Evolutionary conservation across 1,140 invertebrate genomes (phyloP).

Genomic region (Gryon sp.): DNA sequence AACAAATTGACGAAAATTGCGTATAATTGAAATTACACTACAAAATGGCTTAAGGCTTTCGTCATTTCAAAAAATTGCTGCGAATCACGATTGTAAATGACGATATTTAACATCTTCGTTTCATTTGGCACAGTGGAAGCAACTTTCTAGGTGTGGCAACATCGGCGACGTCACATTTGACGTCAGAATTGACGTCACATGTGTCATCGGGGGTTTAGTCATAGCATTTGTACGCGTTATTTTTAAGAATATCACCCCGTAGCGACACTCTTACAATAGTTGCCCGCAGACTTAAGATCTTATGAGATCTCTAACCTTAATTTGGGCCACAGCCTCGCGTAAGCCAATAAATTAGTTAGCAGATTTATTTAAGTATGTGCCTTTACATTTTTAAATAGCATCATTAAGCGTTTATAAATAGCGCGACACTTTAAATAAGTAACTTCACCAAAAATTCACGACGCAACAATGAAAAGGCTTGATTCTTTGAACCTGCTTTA

Average conservation of each 20-base stretch:
- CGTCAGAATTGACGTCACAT: slow-evolving; percentile 51
- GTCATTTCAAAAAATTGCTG: too few relatives aligned
- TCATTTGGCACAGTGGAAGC: not conserved
- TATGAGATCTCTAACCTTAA: slow-evolving; percentile 41
- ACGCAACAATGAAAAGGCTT: slow-evolving; percentile 20
- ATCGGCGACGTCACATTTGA: slow-evolving; percentile 41
- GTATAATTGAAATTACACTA: too few relatives aligned
- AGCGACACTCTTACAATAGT: slow-evolving; percentile 40
- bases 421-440: slow-evolving; percentile 32
- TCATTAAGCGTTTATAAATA: slow-evolving; percentile 50
- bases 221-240: slow-evolving; percentile 34
- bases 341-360: slow-evolving; percentile 57
- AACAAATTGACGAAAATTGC: too few relatives aligned
- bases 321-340: slow-evolving; percentile 33
- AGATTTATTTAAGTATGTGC: slow-evolving; percentile 51
- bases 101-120: too few relatives aligned
- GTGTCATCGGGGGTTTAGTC: slow-evolving; percentile 49
- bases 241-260: slow-evolving; percentile 32
- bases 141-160: slow-evolving; percentile 32
- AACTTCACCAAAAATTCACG: slow-evolving; percentile 18
- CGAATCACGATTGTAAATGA: too few relatives aligned
- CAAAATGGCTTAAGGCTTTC: too few relatives aligned
- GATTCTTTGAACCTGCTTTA: too few relatives aligned
- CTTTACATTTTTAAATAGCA: slow-evolving; percentile 51
- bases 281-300: slow-evolving; percentile 17